Percentiles rank a stretch among this genome's conserved stretches.
phyloP scores from a whole-genome alignment of 2,113 vertebrate genomes.

The Suricata suricatta region DNA sequence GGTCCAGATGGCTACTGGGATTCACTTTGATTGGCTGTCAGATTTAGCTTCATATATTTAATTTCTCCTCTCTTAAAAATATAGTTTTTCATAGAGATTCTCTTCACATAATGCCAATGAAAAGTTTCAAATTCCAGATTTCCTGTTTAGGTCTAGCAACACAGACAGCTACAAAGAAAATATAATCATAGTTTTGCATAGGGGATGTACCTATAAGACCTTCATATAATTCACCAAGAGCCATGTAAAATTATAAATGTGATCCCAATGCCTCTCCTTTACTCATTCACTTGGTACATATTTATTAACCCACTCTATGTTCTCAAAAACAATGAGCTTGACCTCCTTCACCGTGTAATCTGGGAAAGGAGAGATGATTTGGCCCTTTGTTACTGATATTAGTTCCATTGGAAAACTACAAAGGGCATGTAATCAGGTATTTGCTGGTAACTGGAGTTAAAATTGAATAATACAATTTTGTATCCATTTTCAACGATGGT shows the following conservation, averaged over 20 bases:
- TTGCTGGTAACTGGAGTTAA: constrained; percentile 30
- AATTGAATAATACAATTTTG: constrained; percentile 19
- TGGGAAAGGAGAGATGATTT: neutral
- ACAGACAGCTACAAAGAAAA: constrained; percentile 16
- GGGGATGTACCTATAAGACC: neutral
- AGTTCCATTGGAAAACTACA: neutral
- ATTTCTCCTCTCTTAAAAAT: constrained; percentile 52
- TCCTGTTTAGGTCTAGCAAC: neutral
- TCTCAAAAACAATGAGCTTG: neutral
- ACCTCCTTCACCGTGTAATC: neutral
- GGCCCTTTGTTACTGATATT: neutral
- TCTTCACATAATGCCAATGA: neutral
- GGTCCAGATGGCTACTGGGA: constrained; percentile 49
- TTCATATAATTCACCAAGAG: neutral
- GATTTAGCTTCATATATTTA: constrained; percentile 20
- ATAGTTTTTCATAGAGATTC: neutral
- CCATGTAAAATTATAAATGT: neutral
- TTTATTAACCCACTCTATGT: neutral
- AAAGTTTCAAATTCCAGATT: neutral
- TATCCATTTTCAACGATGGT: constrained; percentile 41
- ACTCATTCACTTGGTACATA: neutral
- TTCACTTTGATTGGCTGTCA: constrained; percentile 64
- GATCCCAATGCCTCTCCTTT: neutral
- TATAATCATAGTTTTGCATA: neutral
- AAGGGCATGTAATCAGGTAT: neutral